Evolutionary conservation across 2,888 invertebrate genomes (phyloP).

Genomic region (Heliconius aoede): DNA sequence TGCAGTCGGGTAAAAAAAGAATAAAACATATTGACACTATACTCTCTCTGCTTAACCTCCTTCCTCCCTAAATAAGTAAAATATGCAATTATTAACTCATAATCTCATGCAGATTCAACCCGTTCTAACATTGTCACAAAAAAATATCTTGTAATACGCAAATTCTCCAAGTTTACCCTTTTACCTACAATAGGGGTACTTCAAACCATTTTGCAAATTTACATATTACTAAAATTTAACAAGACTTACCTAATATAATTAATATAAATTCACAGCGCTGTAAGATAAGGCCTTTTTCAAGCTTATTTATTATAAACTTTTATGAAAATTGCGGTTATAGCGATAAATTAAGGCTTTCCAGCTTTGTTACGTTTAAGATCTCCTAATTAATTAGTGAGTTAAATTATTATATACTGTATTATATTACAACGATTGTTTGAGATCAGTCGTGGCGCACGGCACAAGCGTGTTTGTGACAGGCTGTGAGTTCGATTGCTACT

Average conservation of each 20-base stretch:
- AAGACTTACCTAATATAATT: slow-evolving; percentile 12
- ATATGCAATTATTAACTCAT: neutral
- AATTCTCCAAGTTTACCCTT: neutral
- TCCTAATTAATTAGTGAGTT: slow-evolving; percentile 22
- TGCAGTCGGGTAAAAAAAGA: too few species aligned
- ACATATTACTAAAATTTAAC: slow-evolving; percentile 3
- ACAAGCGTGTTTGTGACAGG: too few species aligned
- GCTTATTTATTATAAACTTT: slow-evolving; percentile 42
- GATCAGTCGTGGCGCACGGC: too few species aligned
- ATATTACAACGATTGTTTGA: neutral
- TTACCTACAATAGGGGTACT: neutral
- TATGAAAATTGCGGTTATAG: slow-evolving; percentile 33
- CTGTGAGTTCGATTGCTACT: too few species aligned
- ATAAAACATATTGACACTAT: too few species aligned
- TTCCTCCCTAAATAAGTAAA: too few species aligned
- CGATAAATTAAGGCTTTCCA: slow-evolving; percentile 40
- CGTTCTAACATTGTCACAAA: neutral
- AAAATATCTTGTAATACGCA: neutral
- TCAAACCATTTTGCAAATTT: neutral
- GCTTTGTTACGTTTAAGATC: slow-evolving; percentile 17
- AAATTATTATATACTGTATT: slow-evolving; percentile 13
- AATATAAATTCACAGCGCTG: slow-evolving; percentile 38
- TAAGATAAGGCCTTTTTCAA: slow-evolving; percentile 37
- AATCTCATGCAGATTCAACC: neutral
- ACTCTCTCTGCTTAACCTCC: neutral